phyloP scores from a whole-genome alignment of 2,888 invertebrate genomes.

The Meta bourneti region DNA sequence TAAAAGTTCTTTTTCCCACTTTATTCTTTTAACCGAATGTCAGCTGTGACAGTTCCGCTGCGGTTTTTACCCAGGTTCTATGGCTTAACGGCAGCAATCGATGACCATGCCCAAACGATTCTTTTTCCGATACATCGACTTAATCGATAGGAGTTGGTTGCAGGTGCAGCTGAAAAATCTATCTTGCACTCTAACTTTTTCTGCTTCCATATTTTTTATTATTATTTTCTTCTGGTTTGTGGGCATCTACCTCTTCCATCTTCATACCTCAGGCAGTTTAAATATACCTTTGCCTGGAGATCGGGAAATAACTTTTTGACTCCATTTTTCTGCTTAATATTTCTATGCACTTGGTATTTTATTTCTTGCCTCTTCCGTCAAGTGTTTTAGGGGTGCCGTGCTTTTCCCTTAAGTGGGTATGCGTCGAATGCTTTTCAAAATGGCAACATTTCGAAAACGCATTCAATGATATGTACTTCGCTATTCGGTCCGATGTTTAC shows the following conservation, averaged over 20 bases:
- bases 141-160: slow-evolving; percentile 57
- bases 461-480: slow-evolving; percentile 1
- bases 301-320: not conserved
- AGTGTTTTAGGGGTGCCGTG: slow-evolving; percentile 44
- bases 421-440: slow-evolving; percentile 26
- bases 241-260: slow-evolving; percentile 25
- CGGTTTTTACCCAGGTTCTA: slow-evolving; percentile 26
- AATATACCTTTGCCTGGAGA: slow-evolving; percentile 41
- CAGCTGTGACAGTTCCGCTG: slow-evolving; percentile 53
- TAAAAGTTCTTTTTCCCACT: slow-evolving; percentile 35
- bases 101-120: slow-evolving; percentile 61
- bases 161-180: slow-evolving; percentile 47
- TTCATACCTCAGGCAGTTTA: slow-evolving; percentile 57
- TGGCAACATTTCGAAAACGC: slow-evolving; percentile 42
- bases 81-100: slow-evolving; percentile 38
- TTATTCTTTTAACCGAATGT: not conserved
- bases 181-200: slow-evolving; percentile 51
- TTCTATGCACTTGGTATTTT: slow-evolving; percentile 12
- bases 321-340: slow-evolving; percentile 5
- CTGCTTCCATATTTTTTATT: slow-evolving; percentile 14
- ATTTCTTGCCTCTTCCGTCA: slow-evolving; percentile 14
- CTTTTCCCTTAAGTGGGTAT: slow-evolving; percentile 59
- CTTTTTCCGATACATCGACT: slow-evolving; percentile 59
- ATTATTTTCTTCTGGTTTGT: slow-evolving; percentile 14
- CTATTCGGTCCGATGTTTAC: slow-evolving; percentile 22